phyloP scores from a whole-genome alignment of 2,888 invertebrate species.

The Brenthis daphne region DNA sequence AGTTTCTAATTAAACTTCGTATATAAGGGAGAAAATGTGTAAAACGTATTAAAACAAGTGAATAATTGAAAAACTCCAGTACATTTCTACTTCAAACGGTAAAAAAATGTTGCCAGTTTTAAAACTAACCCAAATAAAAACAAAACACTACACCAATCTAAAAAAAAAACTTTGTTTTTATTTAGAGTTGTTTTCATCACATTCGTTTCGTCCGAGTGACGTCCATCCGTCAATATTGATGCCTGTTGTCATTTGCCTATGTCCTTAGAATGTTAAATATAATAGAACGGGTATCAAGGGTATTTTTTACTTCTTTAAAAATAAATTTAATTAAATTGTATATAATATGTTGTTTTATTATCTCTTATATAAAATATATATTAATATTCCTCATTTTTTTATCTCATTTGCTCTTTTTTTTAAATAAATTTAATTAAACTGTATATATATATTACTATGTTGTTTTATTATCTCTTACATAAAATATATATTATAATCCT shows the following conservation, averaged over 20 bases:
- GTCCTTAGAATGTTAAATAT: neutral
- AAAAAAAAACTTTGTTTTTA: slow-evolving; percentile 23
- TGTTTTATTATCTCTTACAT: too few relatives aligned
- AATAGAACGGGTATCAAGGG: neutral
- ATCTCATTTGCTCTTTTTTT: too few relatives aligned
- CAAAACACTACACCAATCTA: slow-evolving; percentile 12
- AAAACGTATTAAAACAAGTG: neutral
- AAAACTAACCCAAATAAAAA: slow-evolving; percentile 23
- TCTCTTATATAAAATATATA: neutral
- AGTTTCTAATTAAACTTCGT: too few relatives aligned
- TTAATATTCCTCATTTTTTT: too few relatives aligned
- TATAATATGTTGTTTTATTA: neutral
- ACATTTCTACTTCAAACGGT: slow-evolving; percentile 16
- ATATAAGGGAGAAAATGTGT: neutral
- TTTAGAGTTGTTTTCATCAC: slow-evolving; percentile 30
- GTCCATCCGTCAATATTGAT: slow-evolving; percentile 32
- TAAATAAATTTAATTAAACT: too few relatives aligned
- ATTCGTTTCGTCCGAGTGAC: slow-evolving; percentile 29
- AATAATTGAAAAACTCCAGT: slow-evolving; percentile 4
- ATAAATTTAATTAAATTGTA: neutral
- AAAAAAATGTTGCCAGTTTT: slow-evolving; percentile 23
- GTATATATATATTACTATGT: too few relatives aligned
- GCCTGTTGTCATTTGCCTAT: slow-evolving; percentile 15
- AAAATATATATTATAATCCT: too few relatives aligned
- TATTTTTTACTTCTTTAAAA: neutral